Evolutionary conservation across 2,113 vertebrate species (phyloP), one percentile per base, ranked within the genome.

Genomic region (Rhegmatorhina hoffmannsi): DNA sequence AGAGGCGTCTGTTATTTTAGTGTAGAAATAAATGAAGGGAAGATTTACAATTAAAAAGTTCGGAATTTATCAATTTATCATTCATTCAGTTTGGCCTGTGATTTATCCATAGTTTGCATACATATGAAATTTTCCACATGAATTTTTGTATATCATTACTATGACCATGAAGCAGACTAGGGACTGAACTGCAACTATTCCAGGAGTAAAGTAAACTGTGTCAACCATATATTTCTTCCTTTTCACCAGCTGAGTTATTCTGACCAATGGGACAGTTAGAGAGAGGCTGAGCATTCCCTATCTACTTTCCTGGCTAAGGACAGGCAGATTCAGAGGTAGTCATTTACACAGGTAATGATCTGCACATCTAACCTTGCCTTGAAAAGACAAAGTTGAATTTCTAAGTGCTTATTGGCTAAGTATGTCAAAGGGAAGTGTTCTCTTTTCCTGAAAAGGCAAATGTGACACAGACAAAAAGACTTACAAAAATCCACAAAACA

Each of bases 311-410:
- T 77, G 56, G 23, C 23, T 76, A 67, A 89, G 36, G 59, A 70
- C 10, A 95, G 23, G 76, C 83, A 94, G 12, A 31, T 79, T 89
- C 86, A 70, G 8, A 70, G 63, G 46, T 92, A 83, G 66, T 86
- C 7, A 90, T 77, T 91, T 91, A 68, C 58, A 76, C 63, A 92
- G 70, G 53, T 77, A 92, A 86, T 49, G 8, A 94, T 91, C 76
- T 90, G 52, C 40, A 94, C 83, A 74, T 90, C 90, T 92, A 77
- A 80, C 18, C 29, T 62, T 76, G 43, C 44, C 46, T 74, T 91
- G 38, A 77, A 74, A 92, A 93, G 66, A 2, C 85, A 55, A 92
- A 94, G 26, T 38, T 74, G 72, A 85, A 77, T 91, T 87, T 85
- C 34, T 43, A 88, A 60, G 38, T 63, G 10, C 23, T 83, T 87